Percentiles rank a stretch among this genome's conserved stretches.
phyloP scores from a whole-genome alignment of 1,140 invertebrate genomes.

The Atopsyche davidsoni region DNA sequence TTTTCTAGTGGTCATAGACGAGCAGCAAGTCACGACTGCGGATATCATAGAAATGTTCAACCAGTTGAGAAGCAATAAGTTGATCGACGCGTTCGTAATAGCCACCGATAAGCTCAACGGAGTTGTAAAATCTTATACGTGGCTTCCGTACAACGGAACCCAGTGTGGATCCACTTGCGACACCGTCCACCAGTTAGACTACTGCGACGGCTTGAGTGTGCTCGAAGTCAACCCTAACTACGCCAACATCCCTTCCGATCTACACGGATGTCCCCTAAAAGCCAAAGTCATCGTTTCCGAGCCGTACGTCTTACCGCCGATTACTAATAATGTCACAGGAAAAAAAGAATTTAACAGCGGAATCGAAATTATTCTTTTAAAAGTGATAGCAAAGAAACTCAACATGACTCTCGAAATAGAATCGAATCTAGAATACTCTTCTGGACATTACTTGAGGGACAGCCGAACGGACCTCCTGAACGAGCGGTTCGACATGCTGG shows the following conservation, averaged over 20 bases:
- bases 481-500: conserved; percentile 15
- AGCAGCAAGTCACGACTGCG: not conserved
- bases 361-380: conserved; percentile 14
- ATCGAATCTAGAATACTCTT: not conserved
- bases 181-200: conserved; percentile 4
- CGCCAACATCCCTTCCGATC: conserved; percentile 3
- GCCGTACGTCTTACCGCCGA: conserved; percentile 12
- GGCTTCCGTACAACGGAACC: conserved; percentile 9
- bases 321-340: not conserved
- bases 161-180: conserved; percentile 7
- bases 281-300: conserved; percentile 5
- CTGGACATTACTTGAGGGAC: too few species aligned
- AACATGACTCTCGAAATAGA: not conserved
- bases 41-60: conserved; percentile 15
- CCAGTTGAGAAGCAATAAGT: conserved; percentile 6
- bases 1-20: conserved; percentile 11
- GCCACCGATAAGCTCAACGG: not conserved
- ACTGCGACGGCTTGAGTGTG: not conserved
- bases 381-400: conserved; percentile 1
- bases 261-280: conserved; percentile 15
- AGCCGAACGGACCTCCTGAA: not conserved
- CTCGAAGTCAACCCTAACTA: not conserved
- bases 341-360: conserved; percentile 3
- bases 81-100: conserved; percentile 14
- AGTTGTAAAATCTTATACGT: conserved; percentile 9